Evolutionary conservation across 2,888 invertebrate species (phyloP).

Genomic region (Caenorhabditis sp.): DNA sequence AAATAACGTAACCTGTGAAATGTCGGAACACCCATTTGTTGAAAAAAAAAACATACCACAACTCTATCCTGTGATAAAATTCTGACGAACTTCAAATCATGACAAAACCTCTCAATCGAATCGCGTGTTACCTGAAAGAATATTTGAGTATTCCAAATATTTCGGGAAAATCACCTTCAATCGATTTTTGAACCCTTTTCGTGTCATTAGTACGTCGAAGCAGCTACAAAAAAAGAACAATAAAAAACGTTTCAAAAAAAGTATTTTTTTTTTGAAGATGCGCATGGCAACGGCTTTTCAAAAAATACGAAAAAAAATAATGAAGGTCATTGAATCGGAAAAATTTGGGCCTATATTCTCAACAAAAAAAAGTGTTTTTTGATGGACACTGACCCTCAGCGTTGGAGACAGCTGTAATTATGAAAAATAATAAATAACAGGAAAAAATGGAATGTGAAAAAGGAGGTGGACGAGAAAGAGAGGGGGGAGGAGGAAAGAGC

Average conservation of each 20-base stretch:
- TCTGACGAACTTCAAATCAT: slow-evolving; percentile 32
- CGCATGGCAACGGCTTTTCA: background rate
- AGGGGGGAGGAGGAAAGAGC: background rate
- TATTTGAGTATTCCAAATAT: background rate
- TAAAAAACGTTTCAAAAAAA: background rate
- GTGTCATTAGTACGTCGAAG: slow-evolving; percentile 11
- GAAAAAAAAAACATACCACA: slow-evolving; percentile 5
- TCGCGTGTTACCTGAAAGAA: slow-evolving; percentile 27
- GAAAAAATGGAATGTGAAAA: background rate
- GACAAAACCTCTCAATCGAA: slow-evolving; percentile 37
- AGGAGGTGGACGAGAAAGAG: background rate
- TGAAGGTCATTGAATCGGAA: background rate
- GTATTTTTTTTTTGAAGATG: background rate
- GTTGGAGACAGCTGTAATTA: background rate
- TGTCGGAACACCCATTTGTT: background rate
- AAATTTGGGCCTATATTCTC: background rate
- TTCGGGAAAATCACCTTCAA: slow-evolving; percentile 40
- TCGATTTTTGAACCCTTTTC: slow-evolving; percentile 27
- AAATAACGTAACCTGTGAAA: background rate
- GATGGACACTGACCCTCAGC: background rate
- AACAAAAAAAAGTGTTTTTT: background rate
- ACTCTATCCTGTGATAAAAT: slow-evolving; percentile 23
- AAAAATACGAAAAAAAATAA: background rate
- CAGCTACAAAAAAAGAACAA: background rate
- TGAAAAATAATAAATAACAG: background rate